A percentile compares a stretch with the other conserved stretches of the same genome.
These are phyloP conservation scores for Malurus cyaneus DNA, from an alignment of 2,113 vertebrate species.

Conservation along the genomic window DNA sequence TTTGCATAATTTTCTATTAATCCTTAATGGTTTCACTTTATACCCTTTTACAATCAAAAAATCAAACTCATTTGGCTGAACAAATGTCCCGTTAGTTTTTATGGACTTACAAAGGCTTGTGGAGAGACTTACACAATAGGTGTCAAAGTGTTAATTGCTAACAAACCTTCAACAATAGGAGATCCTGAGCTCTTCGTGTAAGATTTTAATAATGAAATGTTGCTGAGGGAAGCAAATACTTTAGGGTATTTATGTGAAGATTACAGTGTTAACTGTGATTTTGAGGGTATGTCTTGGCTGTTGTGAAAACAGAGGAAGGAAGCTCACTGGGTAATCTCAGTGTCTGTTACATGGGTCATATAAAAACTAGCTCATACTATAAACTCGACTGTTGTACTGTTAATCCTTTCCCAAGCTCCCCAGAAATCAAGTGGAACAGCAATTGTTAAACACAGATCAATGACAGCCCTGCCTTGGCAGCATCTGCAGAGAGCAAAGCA, in stretches of 20 bases:
- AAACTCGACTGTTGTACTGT: neutral
- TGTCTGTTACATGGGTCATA: neutral
- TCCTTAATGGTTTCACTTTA: neutral
- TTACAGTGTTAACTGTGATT: neutral
- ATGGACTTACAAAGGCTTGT: neutral
- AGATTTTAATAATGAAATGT: neutral
- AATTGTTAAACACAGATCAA: neutral
- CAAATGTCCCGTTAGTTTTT: neutral
- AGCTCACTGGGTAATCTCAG: neutral
- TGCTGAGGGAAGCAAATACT: neutral
- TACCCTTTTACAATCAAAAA: neutral
- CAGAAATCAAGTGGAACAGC: neutral
- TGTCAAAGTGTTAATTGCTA: neutral
- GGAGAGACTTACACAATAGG: neutral
- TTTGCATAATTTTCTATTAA: slow-evolving; percentile 10
- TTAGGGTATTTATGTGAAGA: neutral
- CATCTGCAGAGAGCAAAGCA: neutral
- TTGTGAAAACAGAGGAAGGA: neutral
- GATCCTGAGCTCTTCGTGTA: neutral
- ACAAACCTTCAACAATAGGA: neutral
- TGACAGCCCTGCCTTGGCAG: neutral
- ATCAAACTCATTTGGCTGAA: neutral
- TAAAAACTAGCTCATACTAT: neutral
- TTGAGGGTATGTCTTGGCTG: neutral
- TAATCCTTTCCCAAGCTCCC: neutral